Evolutionary conservation across 2,797 vertebrate genomes (phyloP), one percentile per base, ranked within the genome.

Genomic region (Paguma larvata): DNA sequence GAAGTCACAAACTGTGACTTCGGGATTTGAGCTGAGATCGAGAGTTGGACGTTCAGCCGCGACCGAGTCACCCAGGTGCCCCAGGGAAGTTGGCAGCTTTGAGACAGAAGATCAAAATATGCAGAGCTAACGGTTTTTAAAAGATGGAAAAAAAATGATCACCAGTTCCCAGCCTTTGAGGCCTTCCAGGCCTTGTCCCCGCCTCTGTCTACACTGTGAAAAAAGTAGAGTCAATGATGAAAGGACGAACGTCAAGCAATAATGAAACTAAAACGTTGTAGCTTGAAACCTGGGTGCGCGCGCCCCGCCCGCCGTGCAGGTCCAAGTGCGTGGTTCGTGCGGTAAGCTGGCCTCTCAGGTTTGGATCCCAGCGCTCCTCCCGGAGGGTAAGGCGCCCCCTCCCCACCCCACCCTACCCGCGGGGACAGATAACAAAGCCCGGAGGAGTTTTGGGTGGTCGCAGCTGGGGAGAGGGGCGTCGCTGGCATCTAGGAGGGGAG

Each of bases 191-290:
- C 10, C 19, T 48, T 1, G 2, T 16, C 38, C 59, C 63, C n/a
- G 15, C 11, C 44, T 15, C 27, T 65, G 3, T 2, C 25, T 44
- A 3, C 5, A 62, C 46, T 94, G 73, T 27, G n/a, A 90, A 85
- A 85, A 77, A 59, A 53, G 62, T 53, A 15, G 68, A 30, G 63
- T 88, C 70, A 46, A 67, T 94, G 72, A n/a, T 84, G 82, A 78
- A 70, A 62, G 53, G 38, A 21, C 6, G 34, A 19, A 27, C 34
- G 72, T 48, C 56, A 68, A 73, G 56, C 72, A 79, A 2, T 65
- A 91, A 6, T 63, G 82, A 93, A 95, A 95, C 51, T 51, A 56
- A 63, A 85, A 56, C 8, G 32, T 13, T 65, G 77, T 19, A 78
- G 70, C 82, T 73, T 86, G 38, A 89, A 95, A 63, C 19, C 1